Evolutionary conservation across 2,113 vertebrate genomes (phyloP), one percentile per base, ranked within the genome.

Genomic region (Nibea coibor): DNA sequence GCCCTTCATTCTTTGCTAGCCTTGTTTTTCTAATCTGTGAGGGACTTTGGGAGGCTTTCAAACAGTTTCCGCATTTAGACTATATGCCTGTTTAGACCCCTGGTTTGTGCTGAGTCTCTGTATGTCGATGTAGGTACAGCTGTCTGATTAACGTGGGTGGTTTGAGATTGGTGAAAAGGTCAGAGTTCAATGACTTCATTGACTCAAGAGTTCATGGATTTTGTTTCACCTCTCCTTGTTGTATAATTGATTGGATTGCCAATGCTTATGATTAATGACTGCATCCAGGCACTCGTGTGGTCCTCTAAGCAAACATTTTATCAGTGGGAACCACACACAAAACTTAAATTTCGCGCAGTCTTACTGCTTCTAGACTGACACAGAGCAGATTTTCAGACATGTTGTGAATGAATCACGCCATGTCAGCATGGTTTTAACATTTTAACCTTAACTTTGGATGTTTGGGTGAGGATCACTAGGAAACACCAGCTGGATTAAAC

Each of bases 151-250:
- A 78, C 42, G 53, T 56, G 70, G 86, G 75, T 8, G 76, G 67
- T 16, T 24, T 5, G 64, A 69, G 82, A 87, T 80, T 67, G 77
- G 76, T 80, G 85, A 65, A 88, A 90, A 90, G 91, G 92, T 89
- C 89, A 80, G 88, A 87, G 86, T 87, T 85, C 84, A 82, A 80
- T 58, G 91, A 86, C 92, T 90, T 31, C 74, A 91, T 91, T 82
- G 87, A 88, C 83, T 85, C 6, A 0, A 35, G 74, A 80, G 68
- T 80, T 85, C 86, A 91, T 91, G 80, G 88, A 93, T 93, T 92
- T 90, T 81, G 87, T 89, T 90, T 87, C 88, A 83, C 16, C 71
- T 47, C 81, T 74, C 71, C 69, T 87, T 75, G 78, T 35, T 73
- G 84, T 83, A 73, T 76, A 90, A 93, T 91, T 87, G 87, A 92